These are phyloP conservation scores for Aelia acuminata DNA, from an alignment of 2,888 invertebrate species.

Conservation along the genomic window DNA sequence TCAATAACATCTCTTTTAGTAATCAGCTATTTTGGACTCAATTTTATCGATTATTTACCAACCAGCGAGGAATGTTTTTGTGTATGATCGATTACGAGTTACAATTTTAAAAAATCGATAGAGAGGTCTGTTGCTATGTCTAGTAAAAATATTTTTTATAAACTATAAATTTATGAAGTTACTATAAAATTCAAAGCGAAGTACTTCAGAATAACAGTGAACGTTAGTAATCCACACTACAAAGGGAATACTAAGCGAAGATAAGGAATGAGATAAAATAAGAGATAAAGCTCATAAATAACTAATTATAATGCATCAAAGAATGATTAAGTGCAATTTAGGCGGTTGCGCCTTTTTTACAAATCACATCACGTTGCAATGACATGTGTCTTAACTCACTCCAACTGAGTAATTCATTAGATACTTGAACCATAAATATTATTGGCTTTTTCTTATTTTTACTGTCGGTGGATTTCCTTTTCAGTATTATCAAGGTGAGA, in stretches of 20 bases:
- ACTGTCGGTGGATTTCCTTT: neutral
- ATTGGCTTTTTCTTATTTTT: neutral
- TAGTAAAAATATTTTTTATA: too few relatives aligned
- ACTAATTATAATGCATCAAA: constrained; percentile 8
- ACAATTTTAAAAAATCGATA: neutral
- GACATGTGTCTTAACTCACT: neutral
- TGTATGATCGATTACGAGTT: too few relatives aligned
- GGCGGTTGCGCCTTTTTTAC: neutral
- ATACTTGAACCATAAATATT: neutral
- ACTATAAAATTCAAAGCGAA: too few relatives aligned
- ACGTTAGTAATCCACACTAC: too few relatives aligned
- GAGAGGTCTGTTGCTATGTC: too few relatives aligned
- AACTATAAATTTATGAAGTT: too few relatives aligned
- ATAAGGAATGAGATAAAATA: neutral
- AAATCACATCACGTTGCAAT: neutral
- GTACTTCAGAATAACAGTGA: too few relatives aligned
- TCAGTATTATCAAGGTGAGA: neutral
- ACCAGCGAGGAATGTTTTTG: too few relatives aligned
- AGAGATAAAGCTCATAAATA: constrained; percentile 11
- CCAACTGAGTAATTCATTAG: constrained; percentile 15
- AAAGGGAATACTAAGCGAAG: neutral
- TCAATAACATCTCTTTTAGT: neutral
- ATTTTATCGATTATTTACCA: too few relatives aligned
- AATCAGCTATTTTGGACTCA: too few relatives aligned
- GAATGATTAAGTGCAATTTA: neutral